A percentile compares a stretch with the other conserved stretches of the same genome.
These are phyloP conservation scores for Erannis defoliaria DNA, from an alignment of 2,888 invertebrate genomes.

Conservation along the genomic window DNA sequence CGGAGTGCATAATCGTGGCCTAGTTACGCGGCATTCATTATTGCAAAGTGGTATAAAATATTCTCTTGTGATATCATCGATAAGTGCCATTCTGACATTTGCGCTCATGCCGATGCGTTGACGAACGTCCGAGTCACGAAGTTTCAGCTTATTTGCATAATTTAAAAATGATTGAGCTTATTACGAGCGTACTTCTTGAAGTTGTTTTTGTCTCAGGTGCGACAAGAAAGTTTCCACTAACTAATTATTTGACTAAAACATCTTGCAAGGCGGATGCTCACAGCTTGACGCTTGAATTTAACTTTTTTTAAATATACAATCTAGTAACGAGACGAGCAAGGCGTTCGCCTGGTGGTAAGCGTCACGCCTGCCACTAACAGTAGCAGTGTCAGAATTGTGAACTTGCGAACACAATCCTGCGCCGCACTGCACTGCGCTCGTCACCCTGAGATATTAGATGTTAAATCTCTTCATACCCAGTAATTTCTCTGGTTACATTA, in stretches of 20 bases:
- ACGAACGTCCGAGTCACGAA: constrained; percentile 42
- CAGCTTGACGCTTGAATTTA: no score
- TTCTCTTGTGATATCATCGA: constrained; percentile 59
- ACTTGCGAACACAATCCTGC: no score
- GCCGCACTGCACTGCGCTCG: no score
- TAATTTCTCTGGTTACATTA: no score
- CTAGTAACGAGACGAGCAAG: no score
- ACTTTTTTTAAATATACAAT: no score
- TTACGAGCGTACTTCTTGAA: constrained; percentile 1
- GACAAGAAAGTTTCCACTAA: background rate
- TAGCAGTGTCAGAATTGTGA: no score
- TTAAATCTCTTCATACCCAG: no score
- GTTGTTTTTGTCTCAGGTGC: constrained; percentile 16
- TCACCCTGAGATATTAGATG: no score
- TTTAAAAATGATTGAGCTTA: constrained; percentile 23
- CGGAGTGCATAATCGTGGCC: constrained; percentile 47
- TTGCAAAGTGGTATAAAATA: constrained; percentile 51
- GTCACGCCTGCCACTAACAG: no score
- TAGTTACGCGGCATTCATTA: constrained; percentile 47
- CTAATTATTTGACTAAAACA: background rate
- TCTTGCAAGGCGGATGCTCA: background rate
- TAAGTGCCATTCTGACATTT: constrained; percentile 64
- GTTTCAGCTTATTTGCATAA: constrained; percentile 27
- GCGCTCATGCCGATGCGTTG: constrained; percentile 42
- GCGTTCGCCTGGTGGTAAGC: no score